phyloP scores from a whole-genome alignment of 2,113 vertebrate species.

The Mohoua ochrocephala region DNA sequence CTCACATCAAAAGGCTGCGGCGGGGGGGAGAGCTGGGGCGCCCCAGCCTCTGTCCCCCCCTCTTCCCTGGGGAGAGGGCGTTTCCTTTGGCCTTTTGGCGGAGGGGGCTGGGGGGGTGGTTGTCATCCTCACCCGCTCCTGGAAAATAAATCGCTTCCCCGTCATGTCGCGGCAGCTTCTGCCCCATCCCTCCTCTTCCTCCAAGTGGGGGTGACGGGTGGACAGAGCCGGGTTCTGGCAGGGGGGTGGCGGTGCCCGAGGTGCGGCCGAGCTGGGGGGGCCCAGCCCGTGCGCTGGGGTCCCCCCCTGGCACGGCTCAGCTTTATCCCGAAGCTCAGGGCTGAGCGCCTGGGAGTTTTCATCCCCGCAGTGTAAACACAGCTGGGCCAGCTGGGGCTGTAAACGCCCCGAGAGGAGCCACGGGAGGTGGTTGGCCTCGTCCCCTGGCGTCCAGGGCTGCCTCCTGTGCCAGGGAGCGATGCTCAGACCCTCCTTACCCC shows the following conservation, averaged over 20 bases:
- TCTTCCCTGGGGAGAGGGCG: slow-evolving; percentile 42
- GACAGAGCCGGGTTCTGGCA: neutral
- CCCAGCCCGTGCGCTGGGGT: fast-evolving
- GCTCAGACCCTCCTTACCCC: neutral
- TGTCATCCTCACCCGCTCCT: slow-evolving; percentile 33
- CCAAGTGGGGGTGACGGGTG: fast-evolving
- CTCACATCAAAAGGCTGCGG: slow-evolving; percentile 59
- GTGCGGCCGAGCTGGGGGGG: neutral
- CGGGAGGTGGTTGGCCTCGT: neutral
- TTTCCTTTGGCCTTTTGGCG: slow-evolving; percentile 54
- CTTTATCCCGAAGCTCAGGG: neutral
- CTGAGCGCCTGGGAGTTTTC: neutral
- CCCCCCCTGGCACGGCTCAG: neutral
- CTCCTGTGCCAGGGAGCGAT: neutral
- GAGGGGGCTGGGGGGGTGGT: neutral
- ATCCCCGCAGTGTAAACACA: slow-evolving; percentile 23
- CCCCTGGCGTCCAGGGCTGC: neutral
- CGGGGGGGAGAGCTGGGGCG: neutral
- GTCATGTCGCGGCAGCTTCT: neutral
- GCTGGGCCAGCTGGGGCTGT: slow-evolving; percentile 15
- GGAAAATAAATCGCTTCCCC: slow-evolving; percentile 44
- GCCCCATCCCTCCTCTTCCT: neutral
- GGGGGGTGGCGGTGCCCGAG: neutral
- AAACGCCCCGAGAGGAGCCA: neutral
- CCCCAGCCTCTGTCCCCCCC: neutral